Base-by-base conservation (phyloP, 2,113 vertebrate genomes). In the Pterophyllum scalare region DNA sequence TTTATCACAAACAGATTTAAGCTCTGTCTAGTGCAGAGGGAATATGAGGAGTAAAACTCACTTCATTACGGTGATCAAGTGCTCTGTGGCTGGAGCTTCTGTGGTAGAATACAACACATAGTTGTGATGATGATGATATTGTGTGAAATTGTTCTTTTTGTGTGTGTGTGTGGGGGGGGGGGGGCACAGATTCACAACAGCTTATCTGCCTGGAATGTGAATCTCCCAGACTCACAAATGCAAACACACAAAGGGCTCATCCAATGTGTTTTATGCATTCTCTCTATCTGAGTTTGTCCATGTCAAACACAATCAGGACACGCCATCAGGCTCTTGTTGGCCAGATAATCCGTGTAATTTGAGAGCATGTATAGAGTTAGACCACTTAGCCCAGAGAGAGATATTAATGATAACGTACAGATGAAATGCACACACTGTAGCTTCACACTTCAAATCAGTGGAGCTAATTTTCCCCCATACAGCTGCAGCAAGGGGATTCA, bases 61-160 rank as follows among this genome's bases (percentile, higher is more conserved):
- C 49, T 87, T 87, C 33, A 92, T 88, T 87, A 75, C 13, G 59
- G 38, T 33, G 56, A 89, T 91, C 67, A 84, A 79, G 72, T 56
- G 59, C 57, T 88, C 85, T 72, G 9, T 79, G 65, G 59, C 61
- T 28, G 33, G 56, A 26, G 70, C 22, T 35, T 81, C 75, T 57
- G 52, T 33, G 56, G 33, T 52, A 65, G 79, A 82, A 31, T 64
- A 13, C 59, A 82, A 62, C 70, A 64, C 43, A 26, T 75, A 61
- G 43, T 76, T 35, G 17, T 80, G 75, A 40, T 81, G 78, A 56
- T 61, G 81, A 58, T 61, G 59, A 33, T 89, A 81, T 9, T 80
- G 77, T 59, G 75, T 82, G 20, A 87, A 85, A 85, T 54, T 20
- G 5, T 9, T 35, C 26, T 28, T 2, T 28, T 2, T 28, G 28